Evolutionary conservation across 2,113 vertebrate genomes (phyloP), one percentile per base, ranked within the genome.

Genomic region (Salvelinus alpinus): DNA sequence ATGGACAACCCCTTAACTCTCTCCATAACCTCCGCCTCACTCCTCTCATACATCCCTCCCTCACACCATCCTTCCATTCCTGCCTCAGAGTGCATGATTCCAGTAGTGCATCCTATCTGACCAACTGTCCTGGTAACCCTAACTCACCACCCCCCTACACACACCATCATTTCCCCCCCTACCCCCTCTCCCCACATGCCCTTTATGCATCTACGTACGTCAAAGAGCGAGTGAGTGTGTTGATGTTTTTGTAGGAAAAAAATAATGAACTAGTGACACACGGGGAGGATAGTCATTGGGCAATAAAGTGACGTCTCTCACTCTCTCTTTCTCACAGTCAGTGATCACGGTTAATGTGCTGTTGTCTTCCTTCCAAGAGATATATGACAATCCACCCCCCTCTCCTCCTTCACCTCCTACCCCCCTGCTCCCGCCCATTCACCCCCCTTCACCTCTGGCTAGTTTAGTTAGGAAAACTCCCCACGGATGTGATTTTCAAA

Each of bases 301-400:
- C 80, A 88, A 91, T 92, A 91, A 92, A 93, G 77, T 92, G 90
- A 94, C 88, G 89, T 94, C 85, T 86, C 74, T 84, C 70, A 88
- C 83, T 87, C 72, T 84, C 78, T 77, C 78, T 86, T 85, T 87
- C 82, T 87, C 84, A 73, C 73, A 79, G 84, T 81, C 71, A 71
- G 72, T 68, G 78, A 86, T 82, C 68, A 75, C 25, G 51, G 78
- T 80, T 80, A 73, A 81, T 65, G 75, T 24, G 34, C 67, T 72
- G 74, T 29, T 78, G 75, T 84, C 71, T 22, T 73, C 64, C 66
- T 60, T 83, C 68, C 82, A 83, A 80, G 18, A 64, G 59, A 85
- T 88, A 76, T 82, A 86, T 76, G 70, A 79, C 73, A 74, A 20
- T 84, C 87, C 76, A 22, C 74, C 79, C 78, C 71, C 69, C 64